Percentiles rank a stretch among this genome's conserved stretches.
Evolutionary conservation across 2,888 invertebrate genomes (phyloP).

Genomic region (Agrochola litura): DNA sequence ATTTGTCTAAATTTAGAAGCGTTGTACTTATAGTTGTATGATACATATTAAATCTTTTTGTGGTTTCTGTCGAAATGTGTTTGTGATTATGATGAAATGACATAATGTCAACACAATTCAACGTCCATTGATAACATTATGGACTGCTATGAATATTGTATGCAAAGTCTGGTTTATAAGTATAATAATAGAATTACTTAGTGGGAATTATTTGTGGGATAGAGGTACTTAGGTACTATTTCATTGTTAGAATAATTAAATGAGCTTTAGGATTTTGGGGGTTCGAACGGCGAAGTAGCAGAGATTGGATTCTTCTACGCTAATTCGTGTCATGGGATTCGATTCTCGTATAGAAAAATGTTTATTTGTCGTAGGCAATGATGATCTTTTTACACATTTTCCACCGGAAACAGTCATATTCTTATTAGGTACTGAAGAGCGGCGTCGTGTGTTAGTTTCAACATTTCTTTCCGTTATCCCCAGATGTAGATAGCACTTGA

Average conservation of each 20-base stretch:
- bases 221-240: not conserved
- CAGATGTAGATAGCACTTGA: not conserved
- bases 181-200: slow-evolving; percentile 8
- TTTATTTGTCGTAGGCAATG: not conserved
- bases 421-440: not conserved
- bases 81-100: slow-evolving; percentile 25
- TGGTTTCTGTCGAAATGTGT: slow-evolving; percentile 12
- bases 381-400: not conserved
- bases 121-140: slow-evolving; percentile 9
- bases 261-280: not conserved
- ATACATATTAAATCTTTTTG: slow-evolving; percentile 22
- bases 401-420: not conserved
- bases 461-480: not conserved
- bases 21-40: slow-evolving; percentile 15
- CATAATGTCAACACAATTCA: slow-evolving; percentile 8
- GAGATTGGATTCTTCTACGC: not conserved
- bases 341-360: not conserved
- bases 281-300: not conserved
- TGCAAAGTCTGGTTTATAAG: not conserved
- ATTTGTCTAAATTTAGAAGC: slow-evolving; percentile 43
- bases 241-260: not conserved
- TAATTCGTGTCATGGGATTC: not conserved
- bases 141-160: not conserved
- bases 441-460: not conserved
- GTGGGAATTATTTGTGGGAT: slow-evolving; percentile 2